A percentile compares a stretch with the other conserved stretches of the same genome.
These are phyloP conservation scores for Pristiophorus japonicus DNA, from an alignment of 2,113 vertebrate genomes.

Conservation along the genomic window DNA sequence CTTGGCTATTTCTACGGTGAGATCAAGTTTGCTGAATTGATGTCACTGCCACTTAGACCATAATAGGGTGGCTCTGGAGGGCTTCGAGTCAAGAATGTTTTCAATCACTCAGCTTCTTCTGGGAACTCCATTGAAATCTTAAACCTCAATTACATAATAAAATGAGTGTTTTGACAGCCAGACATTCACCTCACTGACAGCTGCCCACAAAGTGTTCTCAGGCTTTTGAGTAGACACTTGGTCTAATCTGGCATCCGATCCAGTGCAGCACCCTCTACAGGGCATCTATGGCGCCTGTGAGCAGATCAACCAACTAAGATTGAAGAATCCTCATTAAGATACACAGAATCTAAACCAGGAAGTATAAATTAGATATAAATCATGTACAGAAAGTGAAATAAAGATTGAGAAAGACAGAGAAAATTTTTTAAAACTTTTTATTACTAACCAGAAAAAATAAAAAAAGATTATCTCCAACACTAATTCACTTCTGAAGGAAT, in stretches of 20 bases:
- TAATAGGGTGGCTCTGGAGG: not conserved
- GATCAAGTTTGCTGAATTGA: not conserved
- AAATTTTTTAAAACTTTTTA: too few relatives aligned
- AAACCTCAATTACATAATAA: not conserved
- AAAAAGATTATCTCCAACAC: too few relatives aligned
- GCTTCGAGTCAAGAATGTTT: not conserved
- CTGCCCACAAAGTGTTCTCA: not conserved
- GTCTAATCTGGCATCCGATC: not conserved
- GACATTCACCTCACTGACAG: not conserved
- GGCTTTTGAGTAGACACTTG: not conserved
- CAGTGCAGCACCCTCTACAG: not conserved
- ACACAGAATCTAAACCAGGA: not conserved
- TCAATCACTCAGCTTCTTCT: not conserved
- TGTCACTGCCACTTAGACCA: not conserved
- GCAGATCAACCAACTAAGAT: not conserved
- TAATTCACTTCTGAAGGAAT: too few relatives aligned
- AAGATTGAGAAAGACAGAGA: too few relatives aligned
- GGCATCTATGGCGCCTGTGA: not conserved
- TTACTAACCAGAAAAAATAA: too few relatives aligned
- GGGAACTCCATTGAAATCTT: not conserved
- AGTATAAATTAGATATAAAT: not conserved
- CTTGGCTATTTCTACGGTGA: too few relatives aligned
- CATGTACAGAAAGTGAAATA: too few relatives aligned
- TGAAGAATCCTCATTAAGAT: not conserved
- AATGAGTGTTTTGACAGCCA: not conserved